These are phyloP conservation scores for Mastacembelus armatus DNA, from an alignment of 2,797 vertebrate species.

Conservation along the genomic window DNA sequence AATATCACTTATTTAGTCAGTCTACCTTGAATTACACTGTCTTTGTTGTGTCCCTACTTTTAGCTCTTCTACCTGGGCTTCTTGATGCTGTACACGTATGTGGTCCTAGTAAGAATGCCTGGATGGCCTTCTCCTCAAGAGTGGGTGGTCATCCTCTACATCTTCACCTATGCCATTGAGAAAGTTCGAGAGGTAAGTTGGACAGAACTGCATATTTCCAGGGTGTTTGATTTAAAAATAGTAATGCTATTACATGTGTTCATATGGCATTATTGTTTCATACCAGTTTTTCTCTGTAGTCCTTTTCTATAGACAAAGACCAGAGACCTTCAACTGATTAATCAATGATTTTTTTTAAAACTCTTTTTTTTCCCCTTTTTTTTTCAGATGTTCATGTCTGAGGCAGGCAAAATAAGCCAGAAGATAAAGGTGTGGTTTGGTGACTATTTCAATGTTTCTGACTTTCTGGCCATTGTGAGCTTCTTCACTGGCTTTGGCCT, in stretches of 20 bases:
- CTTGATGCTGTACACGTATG: constrained; percentile 97
- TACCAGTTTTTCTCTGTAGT: background rate
- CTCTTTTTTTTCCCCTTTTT: background rate
- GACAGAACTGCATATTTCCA: background rate
- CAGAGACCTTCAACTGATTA: background rate
- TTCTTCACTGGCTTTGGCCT: constrained; percentile 96
- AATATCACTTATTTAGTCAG: background rate
- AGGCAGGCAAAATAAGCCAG: constrained; percentile 97
- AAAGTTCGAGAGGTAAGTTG: constrained; percentile 95
- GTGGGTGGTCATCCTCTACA: constrained; percentile 98
- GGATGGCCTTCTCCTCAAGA: constrained; percentile 90
- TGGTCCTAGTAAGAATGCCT: constrained; percentile 95
- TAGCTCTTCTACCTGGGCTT: constrained; percentile 97
- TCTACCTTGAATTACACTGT: too few species aligned
- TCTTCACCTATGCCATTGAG: constrained; percentile 96
- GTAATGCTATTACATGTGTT: background rate
- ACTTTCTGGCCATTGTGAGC: constrained; percentile 94
- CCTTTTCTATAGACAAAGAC: background rate
- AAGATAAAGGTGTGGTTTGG: constrained; percentile 99
- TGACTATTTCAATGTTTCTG: constrained; percentile 96
- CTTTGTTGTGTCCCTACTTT: constrained; percentile 32
- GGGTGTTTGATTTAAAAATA: background rate
- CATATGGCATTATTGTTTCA: background rate
- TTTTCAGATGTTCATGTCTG: constrained; percentile 96
- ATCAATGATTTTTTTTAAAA: background rate